Evolutionary conservation across 2,113 vertebrate species (phyloP).

Genomic region (Chloropsis hardwickii): DNA sequence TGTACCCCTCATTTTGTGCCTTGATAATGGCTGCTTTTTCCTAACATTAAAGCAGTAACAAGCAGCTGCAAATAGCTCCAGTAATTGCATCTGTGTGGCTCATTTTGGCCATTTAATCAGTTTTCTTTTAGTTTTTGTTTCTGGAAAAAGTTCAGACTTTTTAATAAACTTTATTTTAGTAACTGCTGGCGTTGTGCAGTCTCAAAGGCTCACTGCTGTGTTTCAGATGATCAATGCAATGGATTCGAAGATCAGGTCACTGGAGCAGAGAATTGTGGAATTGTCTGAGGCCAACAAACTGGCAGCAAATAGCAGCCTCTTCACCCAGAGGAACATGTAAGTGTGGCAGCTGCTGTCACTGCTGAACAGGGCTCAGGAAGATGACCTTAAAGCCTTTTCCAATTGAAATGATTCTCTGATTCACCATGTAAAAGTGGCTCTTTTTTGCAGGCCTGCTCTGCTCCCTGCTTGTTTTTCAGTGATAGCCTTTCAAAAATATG

Average conservation of each 20-base stretch:
- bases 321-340: conserved; percentile 99
- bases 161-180: background rate
- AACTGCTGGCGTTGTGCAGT: background rate
- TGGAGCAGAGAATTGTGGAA: conserved; percentile 97
- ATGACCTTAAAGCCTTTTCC: background rate
- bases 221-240: conserved; percentile 97
- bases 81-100: background rate
- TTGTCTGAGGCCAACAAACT: conserved; percentile 97
- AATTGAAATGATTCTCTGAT: background rate
- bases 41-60: background rate
- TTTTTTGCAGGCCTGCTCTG: background rate
- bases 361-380: background rate
- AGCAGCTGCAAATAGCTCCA: background rate
- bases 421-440: background rate
- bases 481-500: background rate
- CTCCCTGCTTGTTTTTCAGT: conserved; percentile 1
- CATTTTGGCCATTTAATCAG: background rate
- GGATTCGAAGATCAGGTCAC: conserved; percentile 96
- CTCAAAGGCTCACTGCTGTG: conserved; percentile 14
- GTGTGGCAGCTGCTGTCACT: conserved; percentile 51
- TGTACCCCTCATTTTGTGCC: background rate
- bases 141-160: background rate
- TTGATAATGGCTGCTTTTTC: background rate
- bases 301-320: conserved; percentile 97
- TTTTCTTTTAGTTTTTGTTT: background rate